Evolutionary conservation across 2,113 vertebrate species (phyloP).

Genomic region (Anhinga rufa): DNA sequence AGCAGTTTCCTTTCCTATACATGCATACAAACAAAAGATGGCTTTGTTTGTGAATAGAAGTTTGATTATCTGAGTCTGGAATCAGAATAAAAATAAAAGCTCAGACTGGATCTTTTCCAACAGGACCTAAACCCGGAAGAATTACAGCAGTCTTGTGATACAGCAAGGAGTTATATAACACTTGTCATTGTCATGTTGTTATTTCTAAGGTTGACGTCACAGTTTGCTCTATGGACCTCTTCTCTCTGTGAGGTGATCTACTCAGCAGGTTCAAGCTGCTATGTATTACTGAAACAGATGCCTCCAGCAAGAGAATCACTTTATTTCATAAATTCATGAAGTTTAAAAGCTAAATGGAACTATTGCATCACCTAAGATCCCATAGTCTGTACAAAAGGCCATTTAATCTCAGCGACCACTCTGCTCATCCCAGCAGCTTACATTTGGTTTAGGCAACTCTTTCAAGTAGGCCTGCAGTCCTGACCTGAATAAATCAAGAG

Average conservation of each 20-base stretch:
- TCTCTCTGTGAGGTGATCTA: neutral
- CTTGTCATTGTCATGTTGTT: neutral
- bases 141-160: conserved; percentile 3
- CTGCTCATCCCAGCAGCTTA: neutral
- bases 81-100: conserved; percentile 23
- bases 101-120: conserved; percentile 49
- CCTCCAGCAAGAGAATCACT: neutral
- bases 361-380: neutral
- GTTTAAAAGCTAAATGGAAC: neutral
- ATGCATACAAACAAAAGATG: neutral
- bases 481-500: neutral
- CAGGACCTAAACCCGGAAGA: conserved; percentile 60
- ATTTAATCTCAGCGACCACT: neutral
- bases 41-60: neutral
- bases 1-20: neutral
- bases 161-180: conserved; percentile 21
- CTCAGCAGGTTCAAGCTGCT: neutral
- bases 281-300: neutral
- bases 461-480: neutral
- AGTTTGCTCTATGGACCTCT: neutral
- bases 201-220: conserved; percentile 1
- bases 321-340: neutral
- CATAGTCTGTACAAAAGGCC: neutral
- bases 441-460: neutral
- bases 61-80: neutral